These are phyloP conservation scores for Chionoecetes opilio DNA, from an alignment of 1,140 invertebrate species.

Conservation along the genomic window DNA sequence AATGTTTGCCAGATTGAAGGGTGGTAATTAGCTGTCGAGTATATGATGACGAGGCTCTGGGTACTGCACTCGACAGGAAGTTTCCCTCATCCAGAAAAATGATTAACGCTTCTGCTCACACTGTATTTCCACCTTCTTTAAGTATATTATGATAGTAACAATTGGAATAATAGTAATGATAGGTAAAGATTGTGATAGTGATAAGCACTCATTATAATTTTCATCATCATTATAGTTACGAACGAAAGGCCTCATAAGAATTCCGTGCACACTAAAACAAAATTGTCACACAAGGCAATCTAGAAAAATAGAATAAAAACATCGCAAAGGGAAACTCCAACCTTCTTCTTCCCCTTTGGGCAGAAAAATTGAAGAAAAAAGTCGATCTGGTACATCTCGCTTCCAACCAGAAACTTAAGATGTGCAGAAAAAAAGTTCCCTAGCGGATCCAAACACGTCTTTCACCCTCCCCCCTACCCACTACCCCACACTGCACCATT, in stretches of 20 bases:
- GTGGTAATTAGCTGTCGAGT: not conserved
- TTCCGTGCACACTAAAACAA: too few species aligned
- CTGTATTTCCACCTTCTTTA: not conserved
- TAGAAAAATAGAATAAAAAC: too few species aligned
- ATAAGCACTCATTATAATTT: not conserved
- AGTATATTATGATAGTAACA: not conserved
- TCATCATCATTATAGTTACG: too few species aligned
- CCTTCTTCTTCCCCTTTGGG: too few species aligned
- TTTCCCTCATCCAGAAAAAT: not conserved
- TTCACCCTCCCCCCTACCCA: not conserved
- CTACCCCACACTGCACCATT: not conserved
- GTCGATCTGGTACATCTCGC: not conserved
- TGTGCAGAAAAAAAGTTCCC: not conserved
- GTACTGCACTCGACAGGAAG: too few species aligned
- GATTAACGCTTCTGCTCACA: not conserved
- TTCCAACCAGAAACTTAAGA: not conserved
- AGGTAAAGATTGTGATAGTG: not conserved
- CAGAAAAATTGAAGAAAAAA: not conserved
- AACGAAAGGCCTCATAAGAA: too few species aligned
- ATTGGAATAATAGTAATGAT: not conserved
- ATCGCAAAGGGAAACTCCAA: too few species aligned
- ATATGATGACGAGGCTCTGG: too few species aligned
- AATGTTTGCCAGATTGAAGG: not conserved
- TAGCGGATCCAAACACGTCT: not conserved
- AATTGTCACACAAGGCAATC: too few species aligned